Evolutionary conservation across 1,140 invertebrate genomes (phyloP), one percentile per base, ranked within the genome.

Genomic region (Zeugodacus cucurbitae): DNA sequence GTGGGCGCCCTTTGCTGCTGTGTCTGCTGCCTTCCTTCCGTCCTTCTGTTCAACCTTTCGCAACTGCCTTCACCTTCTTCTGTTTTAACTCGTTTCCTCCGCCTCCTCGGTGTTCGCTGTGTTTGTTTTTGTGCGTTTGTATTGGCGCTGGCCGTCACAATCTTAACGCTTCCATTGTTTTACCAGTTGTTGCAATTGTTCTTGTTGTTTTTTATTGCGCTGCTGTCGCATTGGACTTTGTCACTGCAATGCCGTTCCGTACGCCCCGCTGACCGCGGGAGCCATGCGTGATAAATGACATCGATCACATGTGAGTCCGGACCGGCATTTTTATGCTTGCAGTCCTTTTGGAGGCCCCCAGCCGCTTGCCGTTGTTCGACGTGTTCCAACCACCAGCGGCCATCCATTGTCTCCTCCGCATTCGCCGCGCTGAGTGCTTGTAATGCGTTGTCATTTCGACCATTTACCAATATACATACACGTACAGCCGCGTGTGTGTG

Each of bases 161-260:
- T 82, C 74, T 82, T 82, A 82, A 82, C 74, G 74, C 74, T 82
- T 54, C 74, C 74, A 48, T 82, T 82, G 74, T 82, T 82, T 82
- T 82, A 48, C 44, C 74, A 82, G 74, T 34, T 82, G 44, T 20
- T 10, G 67, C 14, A 67, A 14, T 41, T 41, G 32, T 17, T 74
- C n/a, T 74, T 82, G 32, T 22, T 74, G 34, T 74, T 37, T 54
- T 59, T 26, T 34, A 70, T 32, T 70, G 26, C 64, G 14, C 32
- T 34, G 64, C 14, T 20, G 26, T 34, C 26, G 64, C 64, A 70
- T 26, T n/a, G 74, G 7, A n/a, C 74, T 6, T 82, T 74, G 74
- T 37, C 34, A 26, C 34, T 44, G 74, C 22, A 26, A 3, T 48
- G 10, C 34, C 34, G 26, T 20, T 82, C 29, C 22, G 41, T 48